These are phyloP conservation scores for Coregonus sp. DNA, from an alignment of 2,797 vertebrate genomes.

Conservation along the genomic window DNA sequence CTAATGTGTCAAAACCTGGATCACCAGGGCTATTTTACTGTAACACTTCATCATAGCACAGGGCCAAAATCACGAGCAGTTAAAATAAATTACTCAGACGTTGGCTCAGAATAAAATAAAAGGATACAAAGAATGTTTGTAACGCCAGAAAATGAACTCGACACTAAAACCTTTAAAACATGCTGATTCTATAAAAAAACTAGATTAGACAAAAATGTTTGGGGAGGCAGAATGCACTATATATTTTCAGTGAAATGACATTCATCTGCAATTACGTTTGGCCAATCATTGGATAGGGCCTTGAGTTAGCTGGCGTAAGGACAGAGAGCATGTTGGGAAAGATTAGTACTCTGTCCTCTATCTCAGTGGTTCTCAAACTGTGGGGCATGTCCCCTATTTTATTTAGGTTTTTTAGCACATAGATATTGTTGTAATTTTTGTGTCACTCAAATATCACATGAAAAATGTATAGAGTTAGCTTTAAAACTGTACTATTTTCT, in stretches of 20 bases:
- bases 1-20: slow-evolving; percentile 46
- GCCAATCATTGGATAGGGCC: slow-evolving; percentile 14
- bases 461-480: too few relatives aligned
- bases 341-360: neutral
- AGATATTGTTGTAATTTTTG: too few relatives aligned
- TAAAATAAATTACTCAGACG: slow-evolving; percentile 54
- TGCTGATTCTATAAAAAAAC: slow-evolving; percentile 22
- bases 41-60: slow-evolving; percentile 57
- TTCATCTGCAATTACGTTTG: slow-evolving; percentile 13
- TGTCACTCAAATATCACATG: too few relatives aligned
- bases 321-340: neutral
- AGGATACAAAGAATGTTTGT: slow-evolving; percentile 45
- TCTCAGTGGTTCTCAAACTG: too few relatives aligned
- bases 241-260: slow-evolving; percentile 39
- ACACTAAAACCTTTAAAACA: slow-evolving; percentile 32
- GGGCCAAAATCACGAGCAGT: slow-evolving; percentile 35
- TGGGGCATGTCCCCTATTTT: too few relatives aligned
- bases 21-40: slow-evolving; percentile 37
- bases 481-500: too few relatives aligned
- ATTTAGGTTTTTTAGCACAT: too few relatives aligned
- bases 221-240: slow-evolving; percentile 13
- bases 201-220: slow-evolving; percentile 27
- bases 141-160: slow-evolving; percentile 39
- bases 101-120: slow-evolving; percentile 45
- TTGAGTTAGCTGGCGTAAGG: neutral